Conservation (phyloP, 2,888 invertebrate genomes). For the Villa cingulata region DNA sequence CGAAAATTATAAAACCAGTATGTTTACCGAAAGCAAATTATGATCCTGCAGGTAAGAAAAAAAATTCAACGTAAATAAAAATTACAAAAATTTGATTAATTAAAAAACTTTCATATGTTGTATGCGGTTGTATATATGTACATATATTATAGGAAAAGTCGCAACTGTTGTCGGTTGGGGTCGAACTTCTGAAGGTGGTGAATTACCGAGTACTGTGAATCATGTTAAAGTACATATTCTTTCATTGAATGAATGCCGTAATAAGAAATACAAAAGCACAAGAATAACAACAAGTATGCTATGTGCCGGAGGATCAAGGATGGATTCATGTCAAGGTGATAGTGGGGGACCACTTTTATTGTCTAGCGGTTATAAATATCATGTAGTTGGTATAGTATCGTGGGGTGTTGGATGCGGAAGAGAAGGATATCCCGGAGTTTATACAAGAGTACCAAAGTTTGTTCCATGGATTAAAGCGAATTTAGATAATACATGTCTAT, state of each 20-base stretch:
- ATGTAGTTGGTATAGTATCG: slow-evolving; percentile 72
- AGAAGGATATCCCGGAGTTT: slow-evolving; percentile 40
- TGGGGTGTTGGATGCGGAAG: slow-evolving; percentile 58
- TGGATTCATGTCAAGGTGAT: slow-evolving; percentile 81
- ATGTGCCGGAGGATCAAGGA: slow-evolving; percentile 66
- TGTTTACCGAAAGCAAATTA: slow-evolving; percentile 49
- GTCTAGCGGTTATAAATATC: slow-evolving; percentile 60
- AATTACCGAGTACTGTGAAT: slow-evolving; percentile 62
- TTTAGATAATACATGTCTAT: slow-evolving; percentile 59
- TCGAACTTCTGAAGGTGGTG: slow-evolving; percentile 66
- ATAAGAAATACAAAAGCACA: slow-evolving; percentile 70
- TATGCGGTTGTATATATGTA: too few species aligned
- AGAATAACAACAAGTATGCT: slow-evolving; percentile 75
- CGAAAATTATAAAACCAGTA: slow-evolving; percentile 47
- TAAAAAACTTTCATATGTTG: too few species aligned
- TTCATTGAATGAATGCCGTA: slow-evolving; percentile 61
- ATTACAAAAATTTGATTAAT: background rate
- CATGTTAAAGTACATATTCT: slow-evolving; percentile 76
- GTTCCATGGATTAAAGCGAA: slow-evolving; percentile 62
- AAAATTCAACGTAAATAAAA: background rate
- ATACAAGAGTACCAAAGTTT: slow-evolving; percentile 38
- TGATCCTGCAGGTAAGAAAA: slow-evolving; percentile 42
- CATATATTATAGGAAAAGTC: slow-evolving; percentile 31
- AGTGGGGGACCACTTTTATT: slow-evolving; percentile 72
- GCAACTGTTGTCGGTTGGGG: slow-evolving; percentile 83